Conservation (phyloP, 2,113 vertebrate species). For the Orientallactaga bullata region DNA sequence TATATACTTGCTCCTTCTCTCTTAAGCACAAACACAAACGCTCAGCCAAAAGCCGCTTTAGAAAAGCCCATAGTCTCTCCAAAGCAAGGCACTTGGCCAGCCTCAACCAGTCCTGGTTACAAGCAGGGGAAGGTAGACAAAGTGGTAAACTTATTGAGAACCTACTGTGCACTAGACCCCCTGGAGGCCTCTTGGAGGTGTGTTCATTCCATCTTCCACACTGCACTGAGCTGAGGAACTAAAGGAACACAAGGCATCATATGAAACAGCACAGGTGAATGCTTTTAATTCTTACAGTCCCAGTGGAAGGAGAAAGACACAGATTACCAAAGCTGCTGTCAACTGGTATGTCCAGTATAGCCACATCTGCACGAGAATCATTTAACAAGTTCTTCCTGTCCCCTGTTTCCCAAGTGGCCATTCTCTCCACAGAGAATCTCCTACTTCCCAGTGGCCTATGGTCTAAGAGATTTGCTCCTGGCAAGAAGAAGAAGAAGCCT, state of each 20-base stretch:
- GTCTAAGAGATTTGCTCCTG: background rate
- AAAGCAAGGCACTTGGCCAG: background rate
- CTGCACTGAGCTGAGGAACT: background rate
- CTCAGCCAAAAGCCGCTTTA: background rate
- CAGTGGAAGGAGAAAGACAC: background rate
- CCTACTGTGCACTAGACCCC: too few species aligned
- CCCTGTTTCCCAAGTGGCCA: background rate
- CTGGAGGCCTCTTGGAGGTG: background rate
- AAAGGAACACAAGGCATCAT: background rate
- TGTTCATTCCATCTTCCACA: background rate
- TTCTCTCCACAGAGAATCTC: background rate
- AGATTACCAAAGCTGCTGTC: background rate
- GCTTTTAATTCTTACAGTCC: background rate
- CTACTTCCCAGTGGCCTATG: background rate
- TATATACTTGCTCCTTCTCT: background rate
- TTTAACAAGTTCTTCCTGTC: background rate
- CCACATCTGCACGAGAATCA: too few species aligned
- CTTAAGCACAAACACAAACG: background rate
- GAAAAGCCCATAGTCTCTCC: background rate
- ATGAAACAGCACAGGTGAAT: background rate
- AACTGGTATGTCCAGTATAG: rapidly evolving
- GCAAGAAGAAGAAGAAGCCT: background rate
- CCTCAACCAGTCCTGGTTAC: background rate
- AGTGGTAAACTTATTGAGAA: background rate
- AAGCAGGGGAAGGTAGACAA: background rate